These are phyloP conservation scores for Lates calcarifer DNA, from an alignment of 2,113 vertebrate species.

Conservation along the genomic window DNA sequence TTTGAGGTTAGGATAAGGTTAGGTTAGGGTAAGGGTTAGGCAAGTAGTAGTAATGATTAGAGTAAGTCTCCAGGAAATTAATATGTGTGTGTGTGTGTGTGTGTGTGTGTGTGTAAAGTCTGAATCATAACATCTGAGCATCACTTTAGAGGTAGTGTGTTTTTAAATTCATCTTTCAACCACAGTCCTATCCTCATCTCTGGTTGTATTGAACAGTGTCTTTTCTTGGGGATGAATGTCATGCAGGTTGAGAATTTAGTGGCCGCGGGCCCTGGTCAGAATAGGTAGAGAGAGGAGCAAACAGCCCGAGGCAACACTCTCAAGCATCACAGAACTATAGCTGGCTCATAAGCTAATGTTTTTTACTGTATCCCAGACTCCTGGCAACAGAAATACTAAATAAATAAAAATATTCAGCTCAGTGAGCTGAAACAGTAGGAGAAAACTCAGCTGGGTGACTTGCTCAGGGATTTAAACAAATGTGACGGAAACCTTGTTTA, in stretches of 20 bases:
- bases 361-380: constrained; percentile 10
- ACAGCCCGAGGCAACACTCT: constrained; percentile 10
- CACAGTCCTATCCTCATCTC: background rate
- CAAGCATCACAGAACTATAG: constrained; percentile 19
- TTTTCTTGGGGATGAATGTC: constrained; percentile 38
- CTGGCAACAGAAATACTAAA: background rate
- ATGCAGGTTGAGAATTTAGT: constrained; percentile 27
- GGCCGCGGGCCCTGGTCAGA: constrained; percentile 35
- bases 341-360: constrained; percentile 3
- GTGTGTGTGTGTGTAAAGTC: background rate
- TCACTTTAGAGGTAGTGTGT: background rate
- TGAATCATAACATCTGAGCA: background rate
- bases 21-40: too few relatives aligned
- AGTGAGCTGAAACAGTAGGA: background rate
- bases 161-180: background rate
- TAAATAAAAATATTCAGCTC: constrained; percentile 4
- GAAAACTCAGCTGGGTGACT: background rate
- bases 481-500: background rate
- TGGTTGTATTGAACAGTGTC: background rate
- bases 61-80: too few relatives aligned
- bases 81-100: too few relatives aligned
- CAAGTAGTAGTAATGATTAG: too few relatives aligned
- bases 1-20: too few relatives aligned
- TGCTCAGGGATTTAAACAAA: background rate
- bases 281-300: constrained; percentile 41